These are phyloP conservation scores for Tragelaphus strepsiceros DNA, from an alignment of 2,113 vertebrate species.

Conservation along the genomic window DNA sequence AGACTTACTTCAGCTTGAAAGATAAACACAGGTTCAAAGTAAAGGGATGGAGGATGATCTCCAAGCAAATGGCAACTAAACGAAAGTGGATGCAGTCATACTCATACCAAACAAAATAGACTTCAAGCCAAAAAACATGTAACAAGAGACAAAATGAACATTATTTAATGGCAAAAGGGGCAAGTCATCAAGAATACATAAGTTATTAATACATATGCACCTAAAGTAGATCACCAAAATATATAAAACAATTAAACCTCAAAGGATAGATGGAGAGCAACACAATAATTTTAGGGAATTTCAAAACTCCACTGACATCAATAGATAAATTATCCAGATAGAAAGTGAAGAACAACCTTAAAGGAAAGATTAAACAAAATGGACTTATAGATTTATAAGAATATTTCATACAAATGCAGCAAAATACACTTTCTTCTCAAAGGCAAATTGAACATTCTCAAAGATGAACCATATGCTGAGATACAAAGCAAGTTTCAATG, in stretches of 20 bases:
- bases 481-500: not conserved
- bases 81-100: not conserved
- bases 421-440: not conserved
- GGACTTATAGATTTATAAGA: not conserved
- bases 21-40: not conserved
- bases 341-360: not conserved
- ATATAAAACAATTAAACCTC: not conserved
- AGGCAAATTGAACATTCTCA: not conserved
- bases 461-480: not conserved
- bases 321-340: not conserved
- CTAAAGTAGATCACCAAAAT: not conserved
- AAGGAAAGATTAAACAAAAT: not conserved
- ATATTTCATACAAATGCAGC: not conserved
- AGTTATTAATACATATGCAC: not conserved
- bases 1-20: not conserved
- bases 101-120: not conserved
- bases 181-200: not conserved
- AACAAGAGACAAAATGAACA: not conserved
- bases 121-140: not conserved
- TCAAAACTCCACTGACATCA: not conserved
- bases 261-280: not conserved
- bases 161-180: not conserved
- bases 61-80: not conserved
- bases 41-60: not conserved
- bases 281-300: not conserved